These are phyloP conservation scores for Perizoma flavofasciatum DNA, from an alignment of 2,888 invertebrate species.

Conservation along the genomic window DNA sequence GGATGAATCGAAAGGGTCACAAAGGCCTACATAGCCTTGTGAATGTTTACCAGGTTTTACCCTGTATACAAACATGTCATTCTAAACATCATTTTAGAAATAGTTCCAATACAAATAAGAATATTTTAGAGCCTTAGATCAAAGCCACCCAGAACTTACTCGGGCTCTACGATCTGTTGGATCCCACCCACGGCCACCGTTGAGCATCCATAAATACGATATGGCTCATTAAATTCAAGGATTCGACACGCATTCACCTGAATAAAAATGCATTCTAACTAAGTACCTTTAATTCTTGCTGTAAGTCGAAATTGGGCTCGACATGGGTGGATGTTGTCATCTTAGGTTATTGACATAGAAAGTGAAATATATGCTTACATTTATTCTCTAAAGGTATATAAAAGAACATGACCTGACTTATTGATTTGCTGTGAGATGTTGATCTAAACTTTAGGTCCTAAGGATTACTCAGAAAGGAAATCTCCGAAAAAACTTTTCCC, in stretches of 20 bases:
- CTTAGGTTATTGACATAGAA: neutral
- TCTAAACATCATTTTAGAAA: slow-evolving; percentile 19
- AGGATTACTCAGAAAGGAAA: too few species aligned
- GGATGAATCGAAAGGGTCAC: too few species aligned
- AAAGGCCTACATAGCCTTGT: too few species aligned
- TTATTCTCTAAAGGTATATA: too few species aligned
- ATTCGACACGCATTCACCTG: slow-evolving; percentile 47
- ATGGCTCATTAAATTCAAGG: slow-evolving; percentile 53
- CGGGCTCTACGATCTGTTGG: slow-evolving; percentile 27
- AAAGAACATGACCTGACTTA: too few species aligned
- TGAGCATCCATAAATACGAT: slow-evolving; percentile 42
- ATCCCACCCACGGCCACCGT: slow-evolving; percentile 36
- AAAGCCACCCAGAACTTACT: slow-evolving; percentile 31
- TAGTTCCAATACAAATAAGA: slow-evolving; percentile 30
- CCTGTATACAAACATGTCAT: too few species aligned
- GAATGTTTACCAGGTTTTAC: too few species aligned
- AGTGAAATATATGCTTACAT: too few species aligned
- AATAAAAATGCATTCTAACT: slow-evolving; percentile 36
- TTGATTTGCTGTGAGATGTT: too few species aligned
- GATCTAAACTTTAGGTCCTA: too few species aligned
- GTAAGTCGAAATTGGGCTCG: slow-evolving; percentile 17
- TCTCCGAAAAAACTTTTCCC: too few species aligned
- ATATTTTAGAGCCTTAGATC: slow-evolving; percentile 26
- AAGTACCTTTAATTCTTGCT: neutral
- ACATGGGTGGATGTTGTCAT: neutral